Evolutionary conservation across 2,888 invertebrate species (phyloP), one percentile per base, ranked within the genome.

Genomic region (Lasioglossum zephyrum): DNA sequence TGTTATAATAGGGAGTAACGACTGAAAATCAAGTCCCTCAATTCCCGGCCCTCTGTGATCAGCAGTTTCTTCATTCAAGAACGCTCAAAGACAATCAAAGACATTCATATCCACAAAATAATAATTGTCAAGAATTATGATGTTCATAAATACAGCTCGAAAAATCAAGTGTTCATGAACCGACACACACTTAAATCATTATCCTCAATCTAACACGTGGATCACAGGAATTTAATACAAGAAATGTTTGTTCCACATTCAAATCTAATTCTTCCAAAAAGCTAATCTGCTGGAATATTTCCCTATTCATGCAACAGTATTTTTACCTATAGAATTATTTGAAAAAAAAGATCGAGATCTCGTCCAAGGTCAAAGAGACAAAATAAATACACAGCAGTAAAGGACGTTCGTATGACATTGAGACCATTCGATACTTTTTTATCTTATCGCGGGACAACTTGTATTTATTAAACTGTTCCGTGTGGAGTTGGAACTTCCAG

Each of bases 1-100:
- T 73, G 83, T 72, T 41, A 70, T 47, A 77, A 49, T 49, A 82
- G 60, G 31, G n/a, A 36, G 11, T 13, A 36, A 66, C 31, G 4
- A 36, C 39, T 16, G 16, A 41, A 13, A 36, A 74, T 9, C 16
- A 22, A 47, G 47, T 5, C 16, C 47, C 16, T 47, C 47, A 16
- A 60, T 26, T 60, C 60, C 13, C 11, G 26, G n/a, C 26, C 4
- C 60, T 26, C 11, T 26, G 26, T 5, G 26, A 60, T n/a, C 60
- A 11, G 4, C 26, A 60, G 26, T 13, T 26, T 16, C 26, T 26
- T 26, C 26, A 1, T 26, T 60, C 26, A 4, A 60, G 66, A 36
- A 36, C 31, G 18, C 16, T 5, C 31, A 36, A 2, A 16, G 66
- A 66, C 18, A 6, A 8, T 22, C 22, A 22, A 22, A 22, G 8